Conservation (phyloP, 2,797 vertebrate genomes). For the Parauchenoglanis punctatus region DNA sequence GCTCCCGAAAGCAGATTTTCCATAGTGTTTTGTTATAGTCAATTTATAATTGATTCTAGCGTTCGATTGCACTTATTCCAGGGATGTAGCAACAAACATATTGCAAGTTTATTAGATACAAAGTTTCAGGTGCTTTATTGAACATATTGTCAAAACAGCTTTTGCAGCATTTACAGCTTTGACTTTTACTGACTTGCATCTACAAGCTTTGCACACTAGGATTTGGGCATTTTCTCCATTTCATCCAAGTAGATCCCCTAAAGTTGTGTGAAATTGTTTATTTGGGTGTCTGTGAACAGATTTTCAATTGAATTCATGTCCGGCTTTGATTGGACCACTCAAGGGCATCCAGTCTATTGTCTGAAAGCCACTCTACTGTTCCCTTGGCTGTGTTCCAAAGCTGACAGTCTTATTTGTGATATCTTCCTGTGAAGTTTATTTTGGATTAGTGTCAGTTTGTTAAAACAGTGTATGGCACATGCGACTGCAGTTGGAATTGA, state of each 20-base stretch:
- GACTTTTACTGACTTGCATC: not conserved
- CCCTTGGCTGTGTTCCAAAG: slow-evolving; percentile 16
- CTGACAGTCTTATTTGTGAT: not conserved
- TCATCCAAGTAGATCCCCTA: not conserved
- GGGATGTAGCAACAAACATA: not conserved
- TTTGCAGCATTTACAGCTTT: not conserved
- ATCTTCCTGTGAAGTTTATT: not conserved
- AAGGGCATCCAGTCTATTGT: not conserved
- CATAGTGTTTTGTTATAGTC: not conserved
- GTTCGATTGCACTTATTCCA: not conserved
- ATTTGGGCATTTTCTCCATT: slow-evolving; percentile 1
- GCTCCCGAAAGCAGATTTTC: not conserved
- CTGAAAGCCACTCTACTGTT: not conserved
- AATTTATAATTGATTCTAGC: not conserved
- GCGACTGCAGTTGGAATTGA: not conserved
- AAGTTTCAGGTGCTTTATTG: not conserved
- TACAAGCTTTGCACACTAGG: not conserved
- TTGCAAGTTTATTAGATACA: not conserved
- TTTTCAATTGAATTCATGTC: slow-evolving; percentile 7
- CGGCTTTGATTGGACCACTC: slow-evolving; percentile 13
- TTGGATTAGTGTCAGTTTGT: not conserved
- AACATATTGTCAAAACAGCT: not conserved
- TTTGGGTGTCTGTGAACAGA: slow-evolving; percentile 6
- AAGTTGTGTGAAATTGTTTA: not conserved
- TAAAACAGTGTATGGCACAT: not conserved